Evolutionary conservation across 2,888 invertebrate genomes (phyloP).

Genomic region (Aradus depressus): DNA sequence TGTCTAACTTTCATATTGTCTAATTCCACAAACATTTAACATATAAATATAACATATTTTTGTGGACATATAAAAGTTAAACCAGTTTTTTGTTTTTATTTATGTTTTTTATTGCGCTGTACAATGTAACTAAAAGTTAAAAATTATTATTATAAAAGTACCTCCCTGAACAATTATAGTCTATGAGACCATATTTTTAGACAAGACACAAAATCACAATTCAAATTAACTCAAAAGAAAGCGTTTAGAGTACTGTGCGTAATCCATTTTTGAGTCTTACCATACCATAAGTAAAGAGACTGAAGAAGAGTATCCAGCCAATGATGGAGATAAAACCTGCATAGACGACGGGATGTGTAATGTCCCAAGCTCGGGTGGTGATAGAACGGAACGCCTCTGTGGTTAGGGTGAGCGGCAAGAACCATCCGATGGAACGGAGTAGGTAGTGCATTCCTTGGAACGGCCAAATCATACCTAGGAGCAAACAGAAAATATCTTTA

Average conservation of each 20-base stretch:
- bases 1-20: too few relatives aligned
- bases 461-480: conserved; percentile 46
- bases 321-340: conserved; percentile 56
- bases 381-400: conserved; percentile 63
- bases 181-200: too few relatives aligned
- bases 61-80: too few relatives aligned
- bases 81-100: too few relatives aligned
- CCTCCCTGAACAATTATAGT: background rate
- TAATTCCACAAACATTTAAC: too few relatives aligned
- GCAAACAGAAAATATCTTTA: background rate
- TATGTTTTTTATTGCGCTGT: too few relatives aligned
- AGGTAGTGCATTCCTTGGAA: conserved; percentile 53
- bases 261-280: conserved; percentile 22
- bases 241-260: too few relatives aligned
- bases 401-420: conserved; percentile 69
- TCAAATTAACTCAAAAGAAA: too few relatives aligned
- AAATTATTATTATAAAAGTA: too few relatives aligned
- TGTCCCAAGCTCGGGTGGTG: conserved; percentile 60
- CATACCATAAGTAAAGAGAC: conserved; percentile 33
- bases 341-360: conserved; percentile 57
- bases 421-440: conserved; percentile 49
- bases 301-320: conserved; percentile 51
- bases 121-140: too few relatives aligned
- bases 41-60: too few relatives aligned
- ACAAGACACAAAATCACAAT: too few relatives aligned